phyloP scores from a whole-genome alignment of 2,888 invertebrate species.

The Andrena bicolor region DNA sequence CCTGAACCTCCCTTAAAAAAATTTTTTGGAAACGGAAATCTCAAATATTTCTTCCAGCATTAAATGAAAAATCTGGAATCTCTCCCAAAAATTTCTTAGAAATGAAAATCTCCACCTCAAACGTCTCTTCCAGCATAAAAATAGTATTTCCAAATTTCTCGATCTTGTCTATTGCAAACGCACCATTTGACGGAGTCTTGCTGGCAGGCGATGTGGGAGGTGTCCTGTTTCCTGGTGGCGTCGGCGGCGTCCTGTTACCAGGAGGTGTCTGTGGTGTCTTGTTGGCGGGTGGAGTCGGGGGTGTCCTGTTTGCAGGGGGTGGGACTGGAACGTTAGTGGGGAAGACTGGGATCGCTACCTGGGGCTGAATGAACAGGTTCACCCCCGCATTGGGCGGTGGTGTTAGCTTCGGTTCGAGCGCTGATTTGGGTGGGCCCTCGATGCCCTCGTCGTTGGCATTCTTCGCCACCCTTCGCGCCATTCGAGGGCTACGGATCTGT shows the following conservation, averaged over 20 bases:
- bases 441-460: conserved; percentile 91
- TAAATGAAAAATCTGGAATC: no score
- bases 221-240: conserved; percentile 15
- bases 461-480: conserved; percentile 91
- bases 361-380: conserved; percentile 87
- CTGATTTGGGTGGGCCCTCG: conserved; percentile 86
- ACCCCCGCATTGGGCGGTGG: conserved; percentile 84
- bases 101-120: no score
- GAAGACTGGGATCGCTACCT: conserved; percentile 89
- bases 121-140: no score
- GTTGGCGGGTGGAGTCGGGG: conserved; percentile 21
- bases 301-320: conserved; percentile 69
- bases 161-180: background rate
- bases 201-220: background rate
- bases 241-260: conserved; percentile 42
- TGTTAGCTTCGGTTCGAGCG: conserved; percentile 85
- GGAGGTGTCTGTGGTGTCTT: conserved; percentile 44
- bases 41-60: no score
- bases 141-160: no score
- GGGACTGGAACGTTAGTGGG: conserved; percentile 85
- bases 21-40: no score
- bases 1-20: no score
- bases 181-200: conserved; percentile 3
- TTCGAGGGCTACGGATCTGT: conserved; percentile 95
- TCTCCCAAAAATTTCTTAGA: no score